Evolutionary conservation across 2,888 invertebrate species (phyloP).

Genomic region (Phalangium opilio): DNA sequence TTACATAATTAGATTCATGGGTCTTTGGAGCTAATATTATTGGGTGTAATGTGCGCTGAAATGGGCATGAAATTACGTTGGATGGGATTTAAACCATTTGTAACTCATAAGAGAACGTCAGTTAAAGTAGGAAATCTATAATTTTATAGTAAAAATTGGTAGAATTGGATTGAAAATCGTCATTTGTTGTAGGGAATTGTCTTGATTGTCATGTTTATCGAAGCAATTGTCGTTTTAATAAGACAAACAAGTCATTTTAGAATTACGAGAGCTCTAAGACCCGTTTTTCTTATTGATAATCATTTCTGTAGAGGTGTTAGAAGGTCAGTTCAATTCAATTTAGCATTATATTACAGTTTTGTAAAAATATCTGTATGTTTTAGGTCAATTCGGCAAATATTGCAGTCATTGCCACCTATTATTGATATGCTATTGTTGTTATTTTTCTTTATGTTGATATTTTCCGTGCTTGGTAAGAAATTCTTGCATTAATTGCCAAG

Average conservation of each 20-base stretch:
- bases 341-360: too few relatives aligned
- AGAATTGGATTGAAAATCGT: too few relatives aligned
- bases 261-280: slow-evolving; percentile 67
- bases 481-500: too few relatives aligned
- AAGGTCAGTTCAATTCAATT: slow-evolving; percentile 26
- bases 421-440: slow-evolving; percentile 70
- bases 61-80: slow-evolving; percentile 63
- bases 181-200: slow-evolving; percentile 64
- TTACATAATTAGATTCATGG: slow-evolving; percentile 58
- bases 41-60: slow-evolving; percentile 60
- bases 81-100: slow-evolving; percentile 68
- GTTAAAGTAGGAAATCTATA: slow-evolving; percentile 57
- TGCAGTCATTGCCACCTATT: slow-evolving; percentile 72
- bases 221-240: slow-evolving; percentile 57
- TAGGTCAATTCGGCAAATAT: slow-evolving; percentile 45
- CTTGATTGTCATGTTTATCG: slow-evolving; percentile 60
- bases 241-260: slow-evolving; percentile 71
- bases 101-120: slow-evolving; percentile 68
- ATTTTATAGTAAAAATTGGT: too few relatives aligned
- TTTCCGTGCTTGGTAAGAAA: slow-evolving; percentile 49
- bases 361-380: slow-evolving; percentile 7
- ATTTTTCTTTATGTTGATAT: slow-evolving; percentile 68
- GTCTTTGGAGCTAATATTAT: slow-evolving; percentile 58
- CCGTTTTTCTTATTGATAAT: slow-evolving; percentile 76
- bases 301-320: slow-evolving; percentile 62